Conservation (phyloP, 92 coral and sea anemone genomes). For the Umimayanthus chanpuru region DNA sequence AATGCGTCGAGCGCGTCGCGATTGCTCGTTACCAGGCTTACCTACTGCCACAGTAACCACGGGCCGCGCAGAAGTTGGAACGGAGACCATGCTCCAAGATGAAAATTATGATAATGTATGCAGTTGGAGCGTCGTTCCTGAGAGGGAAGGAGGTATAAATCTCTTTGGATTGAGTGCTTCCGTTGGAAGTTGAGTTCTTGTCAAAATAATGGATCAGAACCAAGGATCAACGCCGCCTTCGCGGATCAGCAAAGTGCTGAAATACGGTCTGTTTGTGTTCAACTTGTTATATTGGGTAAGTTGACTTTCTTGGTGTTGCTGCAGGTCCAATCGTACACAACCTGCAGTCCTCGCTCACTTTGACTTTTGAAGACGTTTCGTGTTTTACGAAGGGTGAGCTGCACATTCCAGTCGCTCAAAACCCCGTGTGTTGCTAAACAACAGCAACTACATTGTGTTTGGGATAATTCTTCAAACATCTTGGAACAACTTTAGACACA, state of each 20-base stretch:
- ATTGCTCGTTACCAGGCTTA: not conserved
- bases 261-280: conserved; percentile 82
- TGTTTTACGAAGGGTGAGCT: not conserved
- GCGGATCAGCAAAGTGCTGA: conserved; percentile 72
- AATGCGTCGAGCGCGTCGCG: too few relatives aligned
- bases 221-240: conserved; percentile 20
- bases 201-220: conserved; percentile 21
- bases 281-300: conserved; percentile 98
- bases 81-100: not conserved
- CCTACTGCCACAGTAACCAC: not conserved
- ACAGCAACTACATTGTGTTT: not conserved
- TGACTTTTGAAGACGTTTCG: not conserved
- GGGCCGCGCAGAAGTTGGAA: not conserved
- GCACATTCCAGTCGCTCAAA: not conserved
- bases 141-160: not conserved
- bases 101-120: conserved; percentile 12
- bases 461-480: not conserved
- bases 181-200: not conserved
- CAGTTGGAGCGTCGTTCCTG: conserved; percentile 15
- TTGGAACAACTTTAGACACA: not conserved
- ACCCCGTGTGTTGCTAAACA: not conserved
- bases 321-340: not conserved
- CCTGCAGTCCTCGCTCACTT: not conserved
- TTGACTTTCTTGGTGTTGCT: not conserved
- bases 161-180: not conserved